phyloP scores from a whole-genome alignment of 2,888 invertebrate genomes.

The Thereva unica region DNA sequence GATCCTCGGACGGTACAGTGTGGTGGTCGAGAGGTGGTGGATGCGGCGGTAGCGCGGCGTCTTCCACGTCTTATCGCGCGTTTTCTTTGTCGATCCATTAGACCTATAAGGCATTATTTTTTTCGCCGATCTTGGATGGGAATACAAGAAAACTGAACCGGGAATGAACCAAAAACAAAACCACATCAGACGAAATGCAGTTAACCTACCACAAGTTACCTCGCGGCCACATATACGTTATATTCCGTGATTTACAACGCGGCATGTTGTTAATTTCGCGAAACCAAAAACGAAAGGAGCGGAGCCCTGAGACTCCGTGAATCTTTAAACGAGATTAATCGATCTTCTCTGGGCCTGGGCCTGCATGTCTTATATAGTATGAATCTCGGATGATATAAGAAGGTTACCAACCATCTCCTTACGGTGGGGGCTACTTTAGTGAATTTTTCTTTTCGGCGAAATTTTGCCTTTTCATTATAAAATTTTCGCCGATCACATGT shows the following conservation, averaged over 20 bases:
- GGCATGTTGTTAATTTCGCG: slow-evolving; percentile 36
- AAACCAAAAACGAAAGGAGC: slow-evolving; percentile 29
- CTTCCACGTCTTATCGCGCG: slow-evolving; percentile 35
- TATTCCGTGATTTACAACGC: slow-evolving; percentile 35
- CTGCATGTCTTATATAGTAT: slow-evolving; percentile 5
- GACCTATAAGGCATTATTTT: slow-evolving; percentile 23
- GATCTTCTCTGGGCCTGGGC: slow-evolving; percentile 15
- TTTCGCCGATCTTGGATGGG: not conserved
- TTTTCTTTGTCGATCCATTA: slow-evolving; percentile 33
- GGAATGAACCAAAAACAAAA: not conserved
- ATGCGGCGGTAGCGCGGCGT: slow-evolving; percentile 22
- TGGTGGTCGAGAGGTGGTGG: slow-evolving; percentile 23
- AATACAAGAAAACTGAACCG: slow-evolving; percentile 1
- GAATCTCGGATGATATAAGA: not conserved
- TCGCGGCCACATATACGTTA: slow-evolving; percentile 35
- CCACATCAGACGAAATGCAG: slow-evolving; percentile 11
- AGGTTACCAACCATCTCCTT: not conserved
- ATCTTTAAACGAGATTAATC: slow-evolving; percentile 31
- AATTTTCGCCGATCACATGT: slow-evolving; percentile 33
- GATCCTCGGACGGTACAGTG: too few species aligned
- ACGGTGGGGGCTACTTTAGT: slow-evolving; percentile 4
- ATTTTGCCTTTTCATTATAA: slow-evolving; percentile 35
- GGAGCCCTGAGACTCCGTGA: slow-evolving; percentile 16
- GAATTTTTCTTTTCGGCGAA: slow-evolving; percentile 30
- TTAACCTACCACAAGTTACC: slow-evolving; percentile 35